Conservation (phyloP, 2,888 invertebrate genomes). For the Temnothorax ravouxi region DNA sequence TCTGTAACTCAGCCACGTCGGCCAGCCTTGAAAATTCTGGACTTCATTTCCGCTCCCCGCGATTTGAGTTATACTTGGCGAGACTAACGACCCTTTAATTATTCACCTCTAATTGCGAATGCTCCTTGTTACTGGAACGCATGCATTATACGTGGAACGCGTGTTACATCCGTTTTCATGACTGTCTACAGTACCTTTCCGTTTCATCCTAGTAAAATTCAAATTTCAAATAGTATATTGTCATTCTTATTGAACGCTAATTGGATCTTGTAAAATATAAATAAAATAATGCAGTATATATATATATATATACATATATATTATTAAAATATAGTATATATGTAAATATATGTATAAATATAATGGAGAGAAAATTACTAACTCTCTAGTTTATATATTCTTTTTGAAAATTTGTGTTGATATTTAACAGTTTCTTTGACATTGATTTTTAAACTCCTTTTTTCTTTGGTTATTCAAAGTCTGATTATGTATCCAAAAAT, state of each 20-base stretch:
- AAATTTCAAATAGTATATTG: background rate
- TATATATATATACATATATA: background rate
- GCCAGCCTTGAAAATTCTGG: slow-evolving; percentile 61
- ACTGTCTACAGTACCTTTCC: slow-evolving; percentile 21
- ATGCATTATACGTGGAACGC: slow-evolving; percentile 62
- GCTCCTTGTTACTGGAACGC: slow-evolving; percentile 71
- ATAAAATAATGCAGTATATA: background rate
- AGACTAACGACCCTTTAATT: slow-evolving; percentile 75
- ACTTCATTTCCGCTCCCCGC: slow-evolving; percentile 59
- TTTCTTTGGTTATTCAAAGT: background rate
- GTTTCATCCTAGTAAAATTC: slow-evolving; percentile 8
- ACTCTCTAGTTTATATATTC: background rate
- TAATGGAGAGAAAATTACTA: background rate
- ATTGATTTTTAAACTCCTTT: background rate
- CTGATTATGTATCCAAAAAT: background rate
- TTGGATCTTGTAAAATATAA: background rate
- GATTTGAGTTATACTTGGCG: slow-evolving; percentile 60
- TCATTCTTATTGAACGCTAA: background rate
- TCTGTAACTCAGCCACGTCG: slow-evolving; percentile 58
- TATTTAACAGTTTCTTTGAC: background rate
- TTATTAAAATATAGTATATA: background rate
- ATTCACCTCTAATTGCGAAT: slow-evolving; percentile 73
- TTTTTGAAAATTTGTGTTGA: background rate
- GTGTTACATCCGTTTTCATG: slow-evolving; percentile 60
- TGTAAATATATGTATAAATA: background rate